Conservation (phyloP, 2,888 invertebrate genomes). For the Anthophora plumipes region DNA sequence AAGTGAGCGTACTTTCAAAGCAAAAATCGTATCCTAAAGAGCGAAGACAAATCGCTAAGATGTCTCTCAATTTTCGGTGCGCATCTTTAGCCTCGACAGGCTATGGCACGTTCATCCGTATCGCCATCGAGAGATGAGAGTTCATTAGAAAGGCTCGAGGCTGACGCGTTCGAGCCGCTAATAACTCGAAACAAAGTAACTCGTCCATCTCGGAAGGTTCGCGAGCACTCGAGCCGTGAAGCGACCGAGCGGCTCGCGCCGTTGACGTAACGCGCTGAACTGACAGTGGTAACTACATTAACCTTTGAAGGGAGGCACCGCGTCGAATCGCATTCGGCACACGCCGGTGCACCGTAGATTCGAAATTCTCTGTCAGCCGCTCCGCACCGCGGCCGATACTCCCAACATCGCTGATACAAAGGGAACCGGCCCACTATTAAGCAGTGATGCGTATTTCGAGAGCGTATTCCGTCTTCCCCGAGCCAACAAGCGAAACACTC, state of each 20-base stretch:
- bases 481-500: background rate
- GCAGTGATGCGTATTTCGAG: slow-evolving; percentile 48
- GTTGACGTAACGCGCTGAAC: slow-evolving; percentile 55
- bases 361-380: slow-evolving; percentile 49
- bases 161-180: background rate
- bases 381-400: slow-evolving; percentile 29
- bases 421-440: slow-evolving; percentile 62
- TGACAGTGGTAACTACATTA: slow-evolving; percentile 64
- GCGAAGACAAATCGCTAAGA: too few species aligned
- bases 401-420: slow-evolving; percentile 50
- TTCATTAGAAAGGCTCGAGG: background rate
- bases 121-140: background rate
- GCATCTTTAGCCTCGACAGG: background rate
- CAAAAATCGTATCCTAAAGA: too few species aligned
- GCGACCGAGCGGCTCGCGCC: slow-evolving; percentile 13
- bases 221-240: slow-evolving; percentile 11
- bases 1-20: too few species aligned
- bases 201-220: slow-evolving; percentile 4
- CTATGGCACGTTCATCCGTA: background rate
- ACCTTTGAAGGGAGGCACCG: slow-evolving; percentile 59
- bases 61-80: too few species aligned
- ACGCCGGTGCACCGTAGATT: slow-evolving; percentile 57
- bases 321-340: slow-evolving; percentile 66
- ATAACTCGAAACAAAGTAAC: slow-evolving; percentile 25
- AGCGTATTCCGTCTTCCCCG: slow-evolving; percentile 40